Percentiles rank a stretch among this genome's conserved stretches.
These are phyloP conservation scores for Tor tambroides DNA, from an alignment of 2,113 vertebrate species.

Conservation along the genomic window DNA sequence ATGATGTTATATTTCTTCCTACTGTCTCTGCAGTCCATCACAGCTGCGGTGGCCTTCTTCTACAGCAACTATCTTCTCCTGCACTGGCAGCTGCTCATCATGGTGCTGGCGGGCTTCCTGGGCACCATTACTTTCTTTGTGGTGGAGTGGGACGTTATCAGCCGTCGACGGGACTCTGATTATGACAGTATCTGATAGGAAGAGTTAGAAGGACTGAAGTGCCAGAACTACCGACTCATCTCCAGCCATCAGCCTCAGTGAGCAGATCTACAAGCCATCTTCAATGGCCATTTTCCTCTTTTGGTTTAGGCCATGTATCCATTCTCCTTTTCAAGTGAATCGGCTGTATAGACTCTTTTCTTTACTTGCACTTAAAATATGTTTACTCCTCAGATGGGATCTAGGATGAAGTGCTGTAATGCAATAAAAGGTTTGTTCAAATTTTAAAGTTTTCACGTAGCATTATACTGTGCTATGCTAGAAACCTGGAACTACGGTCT, in stretches of 20 bases:
- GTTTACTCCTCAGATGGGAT: background rate
- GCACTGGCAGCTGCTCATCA: slow-evolving; percentile 95
- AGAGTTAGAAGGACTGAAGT: background rate
- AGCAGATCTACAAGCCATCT: background rate
- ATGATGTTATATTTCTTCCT: background rate
- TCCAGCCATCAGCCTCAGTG: background rate
- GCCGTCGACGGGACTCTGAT: slow-evolving; percentile 74
- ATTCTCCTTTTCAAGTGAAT: background rate
- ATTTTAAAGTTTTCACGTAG: background rate
- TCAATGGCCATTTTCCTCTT: background rate
- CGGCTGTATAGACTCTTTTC: background rate
- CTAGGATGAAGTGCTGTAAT: slow-evolving; percentile 1
- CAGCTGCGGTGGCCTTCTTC: slow-evolving; percentile 91
- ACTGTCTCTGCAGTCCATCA: slow-evolving; percentile 83
- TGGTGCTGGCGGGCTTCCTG: slow-evolving; percentile 85
- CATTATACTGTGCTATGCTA: background rate
- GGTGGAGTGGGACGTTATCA: slow-evolving; percentile 80
- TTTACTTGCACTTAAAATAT: slow-evolving; percentile 5
- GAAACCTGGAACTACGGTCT: too few relatives aligned
- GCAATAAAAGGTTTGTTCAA: background rate
- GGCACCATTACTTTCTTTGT: slow-evolving; percentile 89
- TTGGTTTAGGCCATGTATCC: background rate
- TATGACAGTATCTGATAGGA: slow-evolving; percentile 86
- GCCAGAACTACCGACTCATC: background rate
- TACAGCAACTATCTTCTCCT: slow-evolving; percentile 97